Evolutionary conservation across 1,140 invertebrate genomes (phyloP), one percentile per base, ranked within the genome.

Genomic region (Penaeus japonicus): DNA sequence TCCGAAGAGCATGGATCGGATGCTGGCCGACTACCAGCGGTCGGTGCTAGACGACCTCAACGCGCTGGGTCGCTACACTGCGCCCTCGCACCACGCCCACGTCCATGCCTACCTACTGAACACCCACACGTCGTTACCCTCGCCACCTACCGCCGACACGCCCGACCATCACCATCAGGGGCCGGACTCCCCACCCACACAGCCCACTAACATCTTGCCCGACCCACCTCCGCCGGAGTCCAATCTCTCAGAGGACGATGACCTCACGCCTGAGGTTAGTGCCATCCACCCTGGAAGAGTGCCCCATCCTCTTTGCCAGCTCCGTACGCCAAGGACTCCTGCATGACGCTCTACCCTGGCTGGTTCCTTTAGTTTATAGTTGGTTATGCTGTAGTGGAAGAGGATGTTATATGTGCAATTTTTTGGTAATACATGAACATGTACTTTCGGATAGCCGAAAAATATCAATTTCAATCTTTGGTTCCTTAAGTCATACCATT

Each of bases 231-330:
- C 87, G 22, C 65, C 53, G n/a, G 62, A 83, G 30, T 77, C 65
- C 55, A 62, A 84, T 39, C 30, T 88, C 47, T 57, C 80, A 5
- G 27, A 30, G 35, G 35, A 27, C 10, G 81, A 88, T 62, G 87
- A 88, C 53, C 81, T 88, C 30, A 84, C 87, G 47, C 87, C 87
- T 7, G 87, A 88, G 87, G 87, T 88, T 78, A 88, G 87, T 88
- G 47, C 10, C 47, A 47, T 47, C 47, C 47, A 12, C 47, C 47
- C 47, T 47, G 47, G 47, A 47, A 47, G 47, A 47, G 47, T 12
- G 47, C 47, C 47, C 15, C 47, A 15, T 15, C 47, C 47, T 47
- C 47, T n/a, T n/a, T 47, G 47, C 47, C 47, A 47, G 47, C 47
- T 15, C 4, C 47, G 1, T 15, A 47, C 5, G 10, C 47, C 47